These are phyloP conservation scores for Diaprepes abbreviatus DNA, from an alignment of 2,888 invertebrate genomes.

Conservation along the genomic window DNA sequence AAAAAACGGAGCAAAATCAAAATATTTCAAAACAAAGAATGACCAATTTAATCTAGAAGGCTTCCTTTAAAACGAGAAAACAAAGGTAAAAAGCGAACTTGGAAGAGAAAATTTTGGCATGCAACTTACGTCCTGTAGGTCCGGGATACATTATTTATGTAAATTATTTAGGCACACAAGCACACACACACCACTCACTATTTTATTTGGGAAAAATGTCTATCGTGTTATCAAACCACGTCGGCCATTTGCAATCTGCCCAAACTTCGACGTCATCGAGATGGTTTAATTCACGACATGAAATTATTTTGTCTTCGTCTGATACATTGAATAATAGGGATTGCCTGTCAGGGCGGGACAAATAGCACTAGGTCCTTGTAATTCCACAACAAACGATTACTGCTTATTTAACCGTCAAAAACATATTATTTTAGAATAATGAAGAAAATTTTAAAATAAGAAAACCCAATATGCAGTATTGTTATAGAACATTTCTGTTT, in stretches of 20 bases:
- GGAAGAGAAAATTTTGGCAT: neutral
- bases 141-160: slow-evolving; percentile 65
- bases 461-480: too few species aligned
- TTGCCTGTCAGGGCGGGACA: neutral
- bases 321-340: neutral
- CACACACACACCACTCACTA: slow-evolving; percentile 66
- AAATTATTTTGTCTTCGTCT: slow-evolving; percentile 28
- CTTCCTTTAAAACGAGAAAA: slow-evolving; percentile 17
- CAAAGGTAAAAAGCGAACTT: slow-evolving; percentile 5
- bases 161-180: slow-evolving; percentile 63
- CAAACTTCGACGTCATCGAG: slow-evolving; percentile 30
- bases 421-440: too few species aligned
- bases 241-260: slow-evolving; percentile 67
- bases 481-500: too few species aligned
- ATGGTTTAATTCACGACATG: slow-evolving; percentile 4
- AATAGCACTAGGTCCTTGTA: slow-evolving; percentile 13
- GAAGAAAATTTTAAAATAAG: too few species aligned
- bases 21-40: slow-evolving; percentile 46
- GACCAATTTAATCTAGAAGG: slow-evolving; percentile 23
- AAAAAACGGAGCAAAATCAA: slow-evolving; percentile 7
- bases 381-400: too few species aligned
- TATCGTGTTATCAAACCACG: slow-evolving; percentile 63
- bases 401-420: too few species aligned
- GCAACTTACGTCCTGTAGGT: slow-evolving; percentile 66
- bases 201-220: slow-evolving; percentile 60